phyloP scores from a whole-genome alignment of 2,888 invertebrate genomes.

The Thymelicus lineola region DNA sequence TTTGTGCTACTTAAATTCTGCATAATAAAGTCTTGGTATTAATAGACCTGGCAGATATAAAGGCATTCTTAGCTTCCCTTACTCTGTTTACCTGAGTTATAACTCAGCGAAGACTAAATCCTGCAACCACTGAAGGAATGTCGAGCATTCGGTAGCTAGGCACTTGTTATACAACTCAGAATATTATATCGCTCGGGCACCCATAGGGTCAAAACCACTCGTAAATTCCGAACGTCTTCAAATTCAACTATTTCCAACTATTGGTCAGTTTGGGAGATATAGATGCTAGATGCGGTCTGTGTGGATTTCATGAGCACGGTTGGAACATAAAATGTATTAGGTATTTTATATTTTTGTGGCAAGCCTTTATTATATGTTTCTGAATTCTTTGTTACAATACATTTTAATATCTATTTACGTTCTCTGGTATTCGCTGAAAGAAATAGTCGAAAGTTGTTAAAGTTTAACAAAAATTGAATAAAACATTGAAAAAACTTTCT shows the following conservation, averaged over 20 bases:
- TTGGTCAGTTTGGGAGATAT: conserved; percentile 63
- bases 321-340: neutral
- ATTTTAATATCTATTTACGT: too few species aligned
- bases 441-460: too few species aligned
- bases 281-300: conserved; percentile 52
- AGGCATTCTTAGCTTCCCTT: conserved; percentile 15
- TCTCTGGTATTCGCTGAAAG: too few species aligned
- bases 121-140: conserved; percentile 50
- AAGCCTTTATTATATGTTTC: too few species aligned
- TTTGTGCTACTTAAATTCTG: too few species aligned
- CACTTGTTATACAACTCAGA: conserved; percentile 70
- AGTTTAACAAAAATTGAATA: too few species aligned
- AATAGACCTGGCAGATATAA: conserved; percentile 17
- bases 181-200: conserved; percentile 70
- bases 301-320: neutral
- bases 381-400: too few species aligned
- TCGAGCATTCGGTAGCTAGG: conserved; percentile 63
- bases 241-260: conserved; percentile 84
- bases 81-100: conserved; percentile 23
- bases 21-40: too few species aligned
- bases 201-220: conserved; percentile 78
- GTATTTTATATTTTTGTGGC: too few species aligned
- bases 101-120: conserved; percentile 32
- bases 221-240: conserved; percentile 82
- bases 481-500: too few species aligned